Percentiles rank a stretch among this genome's conserved stretches.
Conservation (phyloP, 2,797 vertebrate species). For the Melopsittacus undulatus region DNA sequence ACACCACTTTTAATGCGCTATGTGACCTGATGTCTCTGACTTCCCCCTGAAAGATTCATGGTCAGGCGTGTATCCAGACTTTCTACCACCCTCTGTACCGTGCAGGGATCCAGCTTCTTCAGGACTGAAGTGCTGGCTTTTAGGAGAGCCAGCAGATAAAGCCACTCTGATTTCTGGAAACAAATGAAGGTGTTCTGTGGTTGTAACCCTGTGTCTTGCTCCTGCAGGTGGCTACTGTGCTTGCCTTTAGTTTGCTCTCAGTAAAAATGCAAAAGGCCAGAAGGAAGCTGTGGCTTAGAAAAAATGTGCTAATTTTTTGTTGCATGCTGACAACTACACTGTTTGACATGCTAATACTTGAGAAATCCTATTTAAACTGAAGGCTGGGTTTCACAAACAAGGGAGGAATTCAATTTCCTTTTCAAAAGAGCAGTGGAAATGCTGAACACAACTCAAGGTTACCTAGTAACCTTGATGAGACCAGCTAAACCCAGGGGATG, state of each 20-base stretch:
- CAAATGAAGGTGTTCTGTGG: not conserved
- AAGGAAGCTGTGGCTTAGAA: not conserved
- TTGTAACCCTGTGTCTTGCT: not conserved
- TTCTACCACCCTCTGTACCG: not conserved
- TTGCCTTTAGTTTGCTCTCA: not conserved
- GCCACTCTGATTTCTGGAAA: not conserved
- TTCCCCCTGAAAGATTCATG: not conserved
- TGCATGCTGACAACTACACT: not conserved
- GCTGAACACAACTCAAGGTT: constrained; percentile 8
- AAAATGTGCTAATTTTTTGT: constrained; percentile 20
- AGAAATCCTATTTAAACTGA: constrained; percentile 45
- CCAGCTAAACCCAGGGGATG: not conserved
- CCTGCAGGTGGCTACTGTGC: not conserved
- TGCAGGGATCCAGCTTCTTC: not conserved
- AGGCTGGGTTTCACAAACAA: not conserved
- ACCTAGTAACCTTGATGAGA: constrained; percentile 1
- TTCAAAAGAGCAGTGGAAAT: not conserved
- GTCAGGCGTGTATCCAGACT: not conserved
- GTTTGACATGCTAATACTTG: constrained; percentile 51
- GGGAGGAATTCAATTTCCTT: constrained; percentile 5
- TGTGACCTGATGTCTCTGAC: not conserved
- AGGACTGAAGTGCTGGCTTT: not conserved
- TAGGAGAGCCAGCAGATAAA: not conserved
- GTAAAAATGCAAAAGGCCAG: constrained; percentile 22
- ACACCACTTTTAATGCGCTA: rapidly evolving